A percentile compares a stretch with the other conserved stretches of the same genome.
Evolutionary conservation across 2,797 vertebrate genomes (phyloP).

Genomic region (Ciconia nigra): DNA sequence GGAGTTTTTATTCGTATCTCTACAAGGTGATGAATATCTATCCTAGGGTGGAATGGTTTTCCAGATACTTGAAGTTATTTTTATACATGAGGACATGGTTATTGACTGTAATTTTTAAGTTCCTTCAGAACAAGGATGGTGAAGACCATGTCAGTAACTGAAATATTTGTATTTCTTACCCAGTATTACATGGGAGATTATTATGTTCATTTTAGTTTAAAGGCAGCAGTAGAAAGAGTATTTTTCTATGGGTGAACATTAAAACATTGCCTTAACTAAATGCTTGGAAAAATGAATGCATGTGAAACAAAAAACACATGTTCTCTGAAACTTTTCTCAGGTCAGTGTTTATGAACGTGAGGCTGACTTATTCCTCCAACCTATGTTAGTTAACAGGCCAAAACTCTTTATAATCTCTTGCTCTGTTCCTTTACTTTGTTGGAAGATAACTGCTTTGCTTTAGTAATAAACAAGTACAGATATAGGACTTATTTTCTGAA

Average conservation of each 20-base stretch:
- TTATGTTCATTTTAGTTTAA: background rate
- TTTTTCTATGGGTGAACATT: background rate
- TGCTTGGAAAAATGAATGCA: background rate
- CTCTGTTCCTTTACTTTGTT: background rate
- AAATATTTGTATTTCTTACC: background rate
- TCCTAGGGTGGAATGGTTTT: background rate
- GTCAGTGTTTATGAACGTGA: background rate
- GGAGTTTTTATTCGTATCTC: background rate
- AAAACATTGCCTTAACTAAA: background rate
- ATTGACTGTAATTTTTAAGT: background rate
- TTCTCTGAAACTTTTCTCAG: background rate
- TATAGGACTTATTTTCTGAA: background rate
- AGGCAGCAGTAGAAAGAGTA: background rate
- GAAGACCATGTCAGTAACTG: background rate
- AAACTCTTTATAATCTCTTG: background rate
- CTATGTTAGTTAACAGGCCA: background rate
- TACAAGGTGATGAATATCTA: background rate
- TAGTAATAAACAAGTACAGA: background rate
- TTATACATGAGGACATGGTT: background rate
- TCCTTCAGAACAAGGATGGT: background rate
- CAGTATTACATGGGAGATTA: background rate
- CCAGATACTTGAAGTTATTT: background rate
- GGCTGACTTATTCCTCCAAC: background rate
- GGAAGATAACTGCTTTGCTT: background rate
- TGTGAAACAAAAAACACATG: background rate